Base-by-base conservation (phyloP, 92 coral and sea anemone species). In the Metridium senile region DNA sequence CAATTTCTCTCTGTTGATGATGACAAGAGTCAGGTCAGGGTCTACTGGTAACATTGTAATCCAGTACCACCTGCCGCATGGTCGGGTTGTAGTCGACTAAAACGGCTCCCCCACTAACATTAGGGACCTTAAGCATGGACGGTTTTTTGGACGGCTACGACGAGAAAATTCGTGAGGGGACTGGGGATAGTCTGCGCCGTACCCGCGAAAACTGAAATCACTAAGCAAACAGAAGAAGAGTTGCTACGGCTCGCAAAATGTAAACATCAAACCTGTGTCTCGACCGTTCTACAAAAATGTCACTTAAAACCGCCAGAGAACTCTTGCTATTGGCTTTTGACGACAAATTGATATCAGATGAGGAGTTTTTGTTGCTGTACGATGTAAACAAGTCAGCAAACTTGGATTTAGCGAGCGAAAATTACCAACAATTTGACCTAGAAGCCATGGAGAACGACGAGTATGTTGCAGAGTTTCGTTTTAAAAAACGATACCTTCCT, bases 381-480 rank as follows among this genome's bases (percentile, higher is more conserved):
- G 74, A 83, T 18, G 35, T 31, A 33, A 77, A 83, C 70, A 83
- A 59, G 34, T 83, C 91, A 22, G 70, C 33, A 72, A 87, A 82
- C 71, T 53, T 82, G 62, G 85, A 87, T 87, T 87, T 87, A 46
- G 88, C 84, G 33, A 77, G 77, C 83, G 91, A 87, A 28, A 46
- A 66, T 11, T 87, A 77, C 79, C 28, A 58, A 30, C 45, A n/a
- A 16, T 87, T 83, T 33, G 85, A 82, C 19, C 83, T 82, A 49
- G 91, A 86, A 13, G 46, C 81, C 62, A 86, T 86, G 90, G 87
- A 76, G 77, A 77, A 87, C 34, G 84, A 82, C 68, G 81, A 82
- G 67, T 87, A 84, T 70, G 29, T 87, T 46, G 79, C 86, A 34
- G 90, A 86, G 74, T 81, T 86, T 81, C 63, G 86, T 30, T 72